phyloP scores from a whole-genome alignment of 37 sponge, comb jelly and placozoan genomes.

The Crambe crambe region DNA sequence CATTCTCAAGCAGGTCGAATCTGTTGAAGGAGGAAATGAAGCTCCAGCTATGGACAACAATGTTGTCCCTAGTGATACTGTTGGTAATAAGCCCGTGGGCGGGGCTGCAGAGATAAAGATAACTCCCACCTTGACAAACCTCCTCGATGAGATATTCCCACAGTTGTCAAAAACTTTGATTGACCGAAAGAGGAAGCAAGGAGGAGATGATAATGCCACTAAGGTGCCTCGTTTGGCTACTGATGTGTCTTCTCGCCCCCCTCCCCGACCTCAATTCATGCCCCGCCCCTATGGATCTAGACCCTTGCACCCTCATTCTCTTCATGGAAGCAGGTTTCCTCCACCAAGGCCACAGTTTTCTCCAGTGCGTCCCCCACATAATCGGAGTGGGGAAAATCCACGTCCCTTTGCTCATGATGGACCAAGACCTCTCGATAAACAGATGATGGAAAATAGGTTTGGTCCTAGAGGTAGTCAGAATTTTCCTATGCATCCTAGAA shows the following conservation, averaged over 20 bases:
- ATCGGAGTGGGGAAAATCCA: not conserved
- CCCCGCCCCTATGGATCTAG: not conserved
- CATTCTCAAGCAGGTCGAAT: not conserved
- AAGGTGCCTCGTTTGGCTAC: slow-evolving; percentile 3
- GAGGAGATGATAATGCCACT: not conserved
- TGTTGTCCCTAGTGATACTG: not conserved
- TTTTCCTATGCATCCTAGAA: not conserved
- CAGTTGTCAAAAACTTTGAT: slow-evolving; percentile 49
- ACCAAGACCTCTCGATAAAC: not conserved
- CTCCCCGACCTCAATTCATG: not conserved
- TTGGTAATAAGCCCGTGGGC: not conserved
- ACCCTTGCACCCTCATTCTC: not conserved
- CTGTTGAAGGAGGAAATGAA: not conserved
- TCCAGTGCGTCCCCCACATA: not conserved
- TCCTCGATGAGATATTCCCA: slow-evolving; percentile 63
- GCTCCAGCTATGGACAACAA: not conserved
- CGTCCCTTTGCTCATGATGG: not conserved
- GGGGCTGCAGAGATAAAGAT: slow-evolving; percentile 34
- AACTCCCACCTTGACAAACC: slow-evolving; percentile 47
- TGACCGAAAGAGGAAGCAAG: slow-evolving; percentile 19
- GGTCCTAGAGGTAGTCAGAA: not conserved
- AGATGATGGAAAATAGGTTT: not conserved
- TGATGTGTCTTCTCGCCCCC: not conserved
- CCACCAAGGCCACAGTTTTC: not conserved
- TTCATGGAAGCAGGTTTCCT: not conserved